phyloP scores from a whole-genome alignment of 2,888 invertebrate genomes.

The Ophion obscuratus region DNA sequence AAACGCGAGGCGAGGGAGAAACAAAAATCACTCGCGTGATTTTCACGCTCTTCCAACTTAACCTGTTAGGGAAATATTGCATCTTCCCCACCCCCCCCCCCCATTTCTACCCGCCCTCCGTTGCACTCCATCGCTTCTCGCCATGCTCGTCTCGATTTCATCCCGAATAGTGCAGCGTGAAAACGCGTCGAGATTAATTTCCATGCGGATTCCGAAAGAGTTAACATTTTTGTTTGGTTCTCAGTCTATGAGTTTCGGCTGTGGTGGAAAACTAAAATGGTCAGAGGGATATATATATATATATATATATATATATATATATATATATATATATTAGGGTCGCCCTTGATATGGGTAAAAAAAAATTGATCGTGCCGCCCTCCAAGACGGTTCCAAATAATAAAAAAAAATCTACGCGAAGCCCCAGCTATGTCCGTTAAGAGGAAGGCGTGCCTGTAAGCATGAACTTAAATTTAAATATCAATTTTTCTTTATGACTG shows the following conservation, averaged over 20 bases:
- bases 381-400: no score
- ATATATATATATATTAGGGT: no score
- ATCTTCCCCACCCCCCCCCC: neutral
- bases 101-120: neutral
- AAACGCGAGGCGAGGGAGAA: constrained; percentile 7
- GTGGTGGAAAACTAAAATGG: neutral
- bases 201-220: constrained; percentile 32
- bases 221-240: constrained; percentile 9
- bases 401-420: no score
- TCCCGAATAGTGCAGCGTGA: constrained; percentile 43
- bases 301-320: no score
- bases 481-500: no score
- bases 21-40: neutral
- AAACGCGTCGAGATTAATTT: constrained; percentile 53
- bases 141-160: constrained; percentile 2
- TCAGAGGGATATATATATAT: no score
- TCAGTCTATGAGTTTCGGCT: no score
- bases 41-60: neutral
- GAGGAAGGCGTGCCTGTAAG: no score
- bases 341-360: no score
- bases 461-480: no score
- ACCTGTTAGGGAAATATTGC: neutral
- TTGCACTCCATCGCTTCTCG: neutral
- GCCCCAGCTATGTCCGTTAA: no score
- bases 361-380: no score